Conservation (phyloP, 2,888 invertebrate genomes). For the Nysson spinosus region DNA sequence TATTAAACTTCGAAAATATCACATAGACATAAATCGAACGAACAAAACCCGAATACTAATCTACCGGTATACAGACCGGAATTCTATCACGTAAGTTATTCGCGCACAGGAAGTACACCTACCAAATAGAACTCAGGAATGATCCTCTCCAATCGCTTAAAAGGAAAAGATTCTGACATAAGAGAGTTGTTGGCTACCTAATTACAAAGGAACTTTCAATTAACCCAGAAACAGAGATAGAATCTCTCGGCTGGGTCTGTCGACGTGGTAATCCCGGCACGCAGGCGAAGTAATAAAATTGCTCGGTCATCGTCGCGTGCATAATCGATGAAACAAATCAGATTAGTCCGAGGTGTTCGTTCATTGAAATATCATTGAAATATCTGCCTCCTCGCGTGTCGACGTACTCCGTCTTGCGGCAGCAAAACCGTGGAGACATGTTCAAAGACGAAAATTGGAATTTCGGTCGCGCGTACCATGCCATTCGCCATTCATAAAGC, state of each 20-base stretch:
- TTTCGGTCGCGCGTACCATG: conserved; percentile 1
- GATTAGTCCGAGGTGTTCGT: not conserved
- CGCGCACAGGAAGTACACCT: too few species aligned
- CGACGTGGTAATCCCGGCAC: too few species aligned
- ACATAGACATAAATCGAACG: too few species aligned
- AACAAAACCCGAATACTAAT: too few species aligned
- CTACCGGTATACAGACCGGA: too few species aligned
- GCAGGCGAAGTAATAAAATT: too few species aligned
- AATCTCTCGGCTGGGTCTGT: conserved; percentile 4
- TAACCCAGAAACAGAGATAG: conserved; percentile 14
- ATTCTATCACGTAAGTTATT: too few species aligned
- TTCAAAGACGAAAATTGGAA: not conserved
- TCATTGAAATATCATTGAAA: not conserved
- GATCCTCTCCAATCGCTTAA: too few species aligned
- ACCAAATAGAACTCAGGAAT: too few species aligned
- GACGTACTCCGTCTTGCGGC: too few species aligned
- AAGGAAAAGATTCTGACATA: too few species aligned
- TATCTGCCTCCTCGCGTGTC: not conserved
- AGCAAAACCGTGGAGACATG: too few species aligned
- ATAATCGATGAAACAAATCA: not conserved
- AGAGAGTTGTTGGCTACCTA: not conserved
- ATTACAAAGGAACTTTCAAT: conserved; percentile 5
- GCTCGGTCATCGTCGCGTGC: conserved; percentile 7
- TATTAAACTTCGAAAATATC: not conserved
- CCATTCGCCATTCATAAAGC: conserved; percentile 44